Base-by-base conservation (phyloP, 2,113 vertebrate genomes). In the Limnothrissa miodon region DNA sequence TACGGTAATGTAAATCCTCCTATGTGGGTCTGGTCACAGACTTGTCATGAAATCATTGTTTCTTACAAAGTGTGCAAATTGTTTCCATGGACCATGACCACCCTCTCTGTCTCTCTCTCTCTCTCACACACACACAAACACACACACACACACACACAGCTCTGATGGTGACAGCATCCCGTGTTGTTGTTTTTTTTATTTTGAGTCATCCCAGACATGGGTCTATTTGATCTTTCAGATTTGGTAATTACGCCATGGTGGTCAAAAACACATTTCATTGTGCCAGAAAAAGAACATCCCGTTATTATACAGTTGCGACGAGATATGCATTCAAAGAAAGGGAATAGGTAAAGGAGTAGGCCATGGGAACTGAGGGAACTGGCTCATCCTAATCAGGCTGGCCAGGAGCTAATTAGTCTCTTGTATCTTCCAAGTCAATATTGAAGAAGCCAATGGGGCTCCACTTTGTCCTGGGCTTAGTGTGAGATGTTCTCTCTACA, bases 1-100 rank as follows among this genome's bases (percentile, higher is more conserved):
- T 78, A 51, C 29, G 15, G 29, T 39, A 39, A 19, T 66, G 78
- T 74, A 46, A 70, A 46, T 74, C 29, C 66, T 39, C 29, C 36
- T 36, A 74, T 74, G 66, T 74, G 15, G 66, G 66, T 74, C 33
- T 74, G 66, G 33, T 74, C 66, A 17, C 29, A 1, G 8, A 21
- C 79, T 45, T 48, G 25, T 44, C 39, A 70, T 46, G 78, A 80
- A 84, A 62, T 66, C 56, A 66, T 48, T 44, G 74, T 80, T 80
- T 80, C 36, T 11, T 11, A 5, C 80, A 81, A 21, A 7, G 81
- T 15, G 62, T 19, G 5, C 42, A 36, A 39, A 10, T 81, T 81
- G 80, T 62, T 62, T 62, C 59, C 59, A 62, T 23, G 51, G 51
- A 21, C 51, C 21, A 5, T 23, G 51, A 56, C 19, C n/a, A n/a